phyloP scores from a whole-genome alignment of 2,797 vertebrate species.

The Enteromius radiatus region DNA sequence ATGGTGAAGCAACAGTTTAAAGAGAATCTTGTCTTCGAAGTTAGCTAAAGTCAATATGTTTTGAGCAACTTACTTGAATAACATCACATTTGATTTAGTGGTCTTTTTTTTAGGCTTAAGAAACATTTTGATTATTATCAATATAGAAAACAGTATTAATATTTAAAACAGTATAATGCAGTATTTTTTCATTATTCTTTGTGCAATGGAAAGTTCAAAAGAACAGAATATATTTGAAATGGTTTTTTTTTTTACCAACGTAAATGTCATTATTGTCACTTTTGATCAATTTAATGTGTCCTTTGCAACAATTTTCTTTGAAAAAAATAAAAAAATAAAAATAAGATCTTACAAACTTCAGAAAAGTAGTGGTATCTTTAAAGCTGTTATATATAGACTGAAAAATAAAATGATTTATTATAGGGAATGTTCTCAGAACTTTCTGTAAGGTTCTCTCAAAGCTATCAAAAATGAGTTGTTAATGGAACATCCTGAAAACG shows the following conservation, averaged over 20 bases:
- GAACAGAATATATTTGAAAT: not conserved
- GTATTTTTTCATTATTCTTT: not conserved
- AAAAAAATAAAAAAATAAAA: too few species aligned
- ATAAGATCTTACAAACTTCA: not conserved
- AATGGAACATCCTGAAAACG: too few species aligned
- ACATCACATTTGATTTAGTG: not conserved
- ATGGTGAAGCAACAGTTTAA: constrained; percentile 3
- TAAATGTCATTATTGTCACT: not conserved
- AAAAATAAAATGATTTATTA: not conserved
- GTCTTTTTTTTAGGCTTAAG: not conserved
- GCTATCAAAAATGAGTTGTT: too few species aligned
- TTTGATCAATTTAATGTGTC: not conserved
- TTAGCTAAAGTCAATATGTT: not conserved
- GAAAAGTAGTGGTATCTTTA: not conserved
- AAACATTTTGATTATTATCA: not conserved
- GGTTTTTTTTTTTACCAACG: not conserved
- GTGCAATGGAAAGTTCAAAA: not conserved
- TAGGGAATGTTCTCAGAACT: too few species aligned
- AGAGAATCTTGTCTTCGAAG: not conserved
- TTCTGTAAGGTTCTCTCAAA: too few species aligned
- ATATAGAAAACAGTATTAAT: not conserved
- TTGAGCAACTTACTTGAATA: not conserved
- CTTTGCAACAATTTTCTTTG: too few species aligned
- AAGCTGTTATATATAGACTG: not conserved
- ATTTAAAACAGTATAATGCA: not conserved